Percentiles rank a stretch among this genome's conserved stretches.
Conservation (phyloP, 2,113 vertebrate species). For the Neotoma lepida region DNA sequence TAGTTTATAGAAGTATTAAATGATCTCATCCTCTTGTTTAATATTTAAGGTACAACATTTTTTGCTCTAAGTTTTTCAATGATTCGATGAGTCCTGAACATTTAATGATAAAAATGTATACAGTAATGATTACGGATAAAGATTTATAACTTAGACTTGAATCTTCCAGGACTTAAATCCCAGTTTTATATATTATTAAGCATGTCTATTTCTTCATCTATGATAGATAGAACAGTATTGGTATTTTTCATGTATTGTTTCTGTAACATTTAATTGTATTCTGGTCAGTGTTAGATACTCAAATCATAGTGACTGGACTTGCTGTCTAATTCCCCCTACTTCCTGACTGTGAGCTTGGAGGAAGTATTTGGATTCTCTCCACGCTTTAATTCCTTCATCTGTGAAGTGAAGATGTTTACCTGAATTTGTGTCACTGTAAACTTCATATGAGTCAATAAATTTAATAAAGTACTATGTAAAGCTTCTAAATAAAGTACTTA, state of each 20-base stretch:
- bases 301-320: neutral
- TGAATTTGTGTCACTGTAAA: neutral
- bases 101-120: neutral
- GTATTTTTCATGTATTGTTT: no score
- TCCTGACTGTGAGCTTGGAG: neutral
- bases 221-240: no score
- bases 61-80: neutral
- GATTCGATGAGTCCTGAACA: neutral
- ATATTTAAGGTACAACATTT: neutral
- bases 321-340: neutral
- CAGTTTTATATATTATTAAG: neutral
- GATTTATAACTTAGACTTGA: neutral
- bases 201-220: neutral
- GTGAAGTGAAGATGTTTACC: neutral
- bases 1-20: neutral
- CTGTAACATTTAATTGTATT: neutral
- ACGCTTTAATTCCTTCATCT: neutral
- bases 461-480: neutral
- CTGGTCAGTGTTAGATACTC: no score
- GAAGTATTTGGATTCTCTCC: neutral
- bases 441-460: neutral
- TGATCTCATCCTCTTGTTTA: neutral
- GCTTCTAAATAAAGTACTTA: neutral
- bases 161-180: neutral
- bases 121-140: neutral